Base-by-base conservation (phyloP, 2,797 vertebrate genomes). In the Anolis apletophallus region DNA sequence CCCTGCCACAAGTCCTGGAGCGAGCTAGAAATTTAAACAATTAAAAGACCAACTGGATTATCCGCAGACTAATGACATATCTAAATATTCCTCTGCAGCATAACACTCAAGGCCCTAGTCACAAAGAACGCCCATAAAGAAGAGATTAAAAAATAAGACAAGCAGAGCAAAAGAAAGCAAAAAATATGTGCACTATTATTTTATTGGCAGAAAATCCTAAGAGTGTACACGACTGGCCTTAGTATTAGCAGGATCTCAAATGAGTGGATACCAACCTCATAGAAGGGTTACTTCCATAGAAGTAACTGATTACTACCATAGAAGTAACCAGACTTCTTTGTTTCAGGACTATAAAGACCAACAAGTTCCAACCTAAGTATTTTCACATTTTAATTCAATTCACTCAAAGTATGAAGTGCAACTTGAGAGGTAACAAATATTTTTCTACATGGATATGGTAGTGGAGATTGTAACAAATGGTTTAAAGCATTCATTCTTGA, bases 11-110 rank as follows among this genome's bases (percentile, higher is more conserved):
- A 16, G 36, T 54, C 26, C 76, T 72, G 29, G 29, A 23, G n/a
- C 73, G 72, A 83, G 67, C 23, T 50, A 67, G 54, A 71, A 83
- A 21, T 87, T 79, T 7, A 86, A 34, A 23, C 29, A 64, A 72
- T 61, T 13, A 79, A 76, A 52, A 21, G 34, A 36, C 50, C 21
- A 3, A 34, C 26, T 12, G 17, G 36, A 11, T 81, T 26, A 21
- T 72, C 26, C 26, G 36, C 16, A 83, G 10, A 7, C 29, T 46
- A 71, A 64, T 76, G 75, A 14, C 50, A 85, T 17, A 5, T 52
- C 26, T n/a, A 19, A 23, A 57, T 74, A 61, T 52, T 52, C 19
- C 5, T 78, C 19, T 61, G 19, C 16, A 78, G 3, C 11, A 61
- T 26, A 71, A 50, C 14, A 23, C 40, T 19, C 36, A 46, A 71